Conservation (phyloP, 2,113 vertebrate species). For the Thunnus maccoyii region DNA sequence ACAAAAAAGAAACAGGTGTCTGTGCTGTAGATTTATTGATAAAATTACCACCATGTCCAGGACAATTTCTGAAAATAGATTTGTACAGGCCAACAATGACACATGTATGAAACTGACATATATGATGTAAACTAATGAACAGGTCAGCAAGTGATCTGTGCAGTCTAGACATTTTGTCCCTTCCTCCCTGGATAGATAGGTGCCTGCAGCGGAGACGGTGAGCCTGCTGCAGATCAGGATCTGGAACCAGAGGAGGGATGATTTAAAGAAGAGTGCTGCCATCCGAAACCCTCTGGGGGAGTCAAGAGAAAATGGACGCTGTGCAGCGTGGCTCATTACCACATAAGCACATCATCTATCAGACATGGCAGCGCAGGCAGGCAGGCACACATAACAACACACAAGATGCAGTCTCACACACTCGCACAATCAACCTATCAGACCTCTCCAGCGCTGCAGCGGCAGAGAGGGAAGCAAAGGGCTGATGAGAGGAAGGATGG, state of each 20-base stretch:
- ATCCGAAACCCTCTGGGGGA: constrained; percentile 54
- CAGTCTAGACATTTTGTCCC: constrained; percentile 52
- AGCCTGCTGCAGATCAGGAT: constrained; percentile 21
- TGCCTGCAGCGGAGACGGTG: constrained; percentile 48
- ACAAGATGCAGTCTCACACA: constrained; percentile 35
- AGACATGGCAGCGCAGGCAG: constrained; percentile 52
- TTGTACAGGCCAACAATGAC: constrained; percentile 35
- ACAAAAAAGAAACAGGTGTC: not conserved
- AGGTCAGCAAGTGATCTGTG: constrained; percentile 52
- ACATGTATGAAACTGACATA: constrained; percentile 18
- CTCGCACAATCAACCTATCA: constrained; percentile 45
- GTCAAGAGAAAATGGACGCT: constrained; percentile 54
- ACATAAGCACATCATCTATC: constrained; percentile 67
- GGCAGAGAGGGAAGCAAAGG: constrained; percentile 27
- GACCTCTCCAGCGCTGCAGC: constrained; percentile 33
- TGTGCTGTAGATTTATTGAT: constrained; percentile 12
- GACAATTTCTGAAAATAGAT: constrained; percentile 24
- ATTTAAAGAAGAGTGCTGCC: constrained; percentile 48
- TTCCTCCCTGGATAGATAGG: constrained; percentile 40
- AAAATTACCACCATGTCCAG: constrained; percentile 18
- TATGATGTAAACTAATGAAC: constrained; percentile 53
- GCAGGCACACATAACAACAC: constrained; percentile 39
- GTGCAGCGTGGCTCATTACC: constrained; percentile 56
- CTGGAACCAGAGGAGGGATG: constrained; percentile 26
- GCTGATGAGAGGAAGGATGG: constrained; percentile 43